Percentiles rank a stretch among this genome's conserved stretches.
Evolutionary conservation across 2,888 invertebrate species (phyloP).

Genomic region (Dynastes maya): DNA sequence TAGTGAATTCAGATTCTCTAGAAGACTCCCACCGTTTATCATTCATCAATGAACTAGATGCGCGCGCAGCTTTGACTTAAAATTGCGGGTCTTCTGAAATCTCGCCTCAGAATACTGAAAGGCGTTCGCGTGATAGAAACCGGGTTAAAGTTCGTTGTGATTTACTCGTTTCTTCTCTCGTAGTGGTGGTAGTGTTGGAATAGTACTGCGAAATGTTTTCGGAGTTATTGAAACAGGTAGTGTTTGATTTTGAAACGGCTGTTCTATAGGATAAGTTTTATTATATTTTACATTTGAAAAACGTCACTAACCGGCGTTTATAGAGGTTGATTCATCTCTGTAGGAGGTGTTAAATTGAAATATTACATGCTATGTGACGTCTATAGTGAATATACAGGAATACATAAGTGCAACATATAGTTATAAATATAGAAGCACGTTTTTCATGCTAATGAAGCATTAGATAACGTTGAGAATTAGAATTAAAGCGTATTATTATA

Average conservation of each 20-base stretch:
- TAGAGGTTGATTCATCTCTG: conserved; percentile 6
- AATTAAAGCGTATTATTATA: too few relatives aligned
- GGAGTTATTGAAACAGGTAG: conserved; percentile 41
- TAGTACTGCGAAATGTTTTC: conserved; percentile 24
- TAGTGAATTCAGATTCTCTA: not conserved
- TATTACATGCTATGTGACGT: not conserved
- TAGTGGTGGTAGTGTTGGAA: not conserved
- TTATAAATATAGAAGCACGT: not conserved
- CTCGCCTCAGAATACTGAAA: conserved; percentile 13
- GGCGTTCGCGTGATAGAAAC: not conserved
- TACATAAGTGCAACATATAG: not conserved
- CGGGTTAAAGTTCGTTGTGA: not conserved
- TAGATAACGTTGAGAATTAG: too few relatives aligned
- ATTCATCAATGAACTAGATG: conserved; percentile 45
- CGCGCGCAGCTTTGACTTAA: conserved; percentile 13
- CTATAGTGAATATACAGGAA: not conserved
- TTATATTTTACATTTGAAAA: not conserved
- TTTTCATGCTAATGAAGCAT: too few relatives aligned
- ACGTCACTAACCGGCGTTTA: not conserved
- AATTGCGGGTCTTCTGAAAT: conserved; percentile 41
- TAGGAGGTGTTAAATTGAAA: conserved; percentile 36
- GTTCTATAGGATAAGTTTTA: not conserved
- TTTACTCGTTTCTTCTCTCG: not conserved
- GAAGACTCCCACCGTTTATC: not conserved
- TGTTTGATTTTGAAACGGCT: not conserved